A percentile compares a stretch with the other conserved stretches of the same genome.
Evolutionary conservation across 2,797 vertebrate genomes (phyloP).

Genomic region (Podargus strigoides): DNA sequence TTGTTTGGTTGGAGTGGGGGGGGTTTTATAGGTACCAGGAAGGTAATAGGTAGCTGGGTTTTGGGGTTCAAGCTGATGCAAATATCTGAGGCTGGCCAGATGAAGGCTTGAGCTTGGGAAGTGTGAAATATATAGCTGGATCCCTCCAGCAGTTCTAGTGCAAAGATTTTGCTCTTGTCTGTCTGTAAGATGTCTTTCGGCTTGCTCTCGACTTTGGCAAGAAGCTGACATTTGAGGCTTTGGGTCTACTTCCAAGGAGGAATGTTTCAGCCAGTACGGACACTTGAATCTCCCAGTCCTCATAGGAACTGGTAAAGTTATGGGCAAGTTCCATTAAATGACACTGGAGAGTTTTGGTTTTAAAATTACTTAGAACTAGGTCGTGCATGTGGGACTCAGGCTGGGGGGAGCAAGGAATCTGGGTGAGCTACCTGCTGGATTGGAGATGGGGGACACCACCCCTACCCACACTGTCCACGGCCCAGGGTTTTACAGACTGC

Average conservation of each 20-base stretch:
- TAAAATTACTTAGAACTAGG: not conserved
- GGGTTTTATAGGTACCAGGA: not conserved
- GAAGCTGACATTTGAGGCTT: not conserved
- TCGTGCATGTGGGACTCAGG: not conserved
- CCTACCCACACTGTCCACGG: rapidly evolving
- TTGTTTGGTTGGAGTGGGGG: rapidly evolving
- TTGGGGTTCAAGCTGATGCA: not conserved
- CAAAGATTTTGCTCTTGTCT: not conserved
- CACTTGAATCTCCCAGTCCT: not conserved
- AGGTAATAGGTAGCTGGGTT: not conserved
- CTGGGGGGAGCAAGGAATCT: not conserved
- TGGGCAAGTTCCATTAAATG: not conserved
- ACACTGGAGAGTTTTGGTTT: not conserved
- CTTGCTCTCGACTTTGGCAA: not conserved
- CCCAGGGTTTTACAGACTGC: not conserved
- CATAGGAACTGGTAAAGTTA: not conserved
- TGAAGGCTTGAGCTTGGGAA: not conserved
- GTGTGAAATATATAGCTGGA: not conserved
- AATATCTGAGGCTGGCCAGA: not conserved
- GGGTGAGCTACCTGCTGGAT: not conserved
- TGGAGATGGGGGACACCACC: not conserved
- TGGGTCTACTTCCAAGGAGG: not conserved
- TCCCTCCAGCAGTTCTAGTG: not conserved
- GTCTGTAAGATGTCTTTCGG: not conserved
- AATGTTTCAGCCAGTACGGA: rapidly evolving